Evolutionary conservation across 2,113 vertebrate species (phyloP).

Genomic region (Murina feae): DNA sequence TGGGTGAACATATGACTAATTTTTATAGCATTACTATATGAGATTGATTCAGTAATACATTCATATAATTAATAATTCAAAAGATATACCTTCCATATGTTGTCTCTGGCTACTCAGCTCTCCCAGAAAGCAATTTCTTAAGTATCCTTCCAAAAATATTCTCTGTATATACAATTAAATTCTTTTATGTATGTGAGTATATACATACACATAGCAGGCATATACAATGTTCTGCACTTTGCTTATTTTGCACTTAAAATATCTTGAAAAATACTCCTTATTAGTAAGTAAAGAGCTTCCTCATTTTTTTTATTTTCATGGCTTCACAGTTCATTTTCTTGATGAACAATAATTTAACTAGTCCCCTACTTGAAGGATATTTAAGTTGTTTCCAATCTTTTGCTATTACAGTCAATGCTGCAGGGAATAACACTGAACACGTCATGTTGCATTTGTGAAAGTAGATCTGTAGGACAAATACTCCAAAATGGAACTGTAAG

Average conservation of each 20-base stretch:
- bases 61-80: conserved; percentile 20
- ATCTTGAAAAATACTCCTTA: neutral
- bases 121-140: conserved; percentile 3
- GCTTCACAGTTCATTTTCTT: neutral
- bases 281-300: neutral
- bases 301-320: conserved; percentile 8
- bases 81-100: neutral
- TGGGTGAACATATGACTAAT: neutral
- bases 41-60: neutral
- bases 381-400: conserved; percentile 2
- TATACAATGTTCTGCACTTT: neutral
- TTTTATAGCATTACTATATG: neutral
- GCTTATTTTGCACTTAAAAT: neutral
- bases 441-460: neutral
- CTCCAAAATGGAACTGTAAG: neutral
- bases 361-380: neutral
- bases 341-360: neutral
- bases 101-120: neutral
- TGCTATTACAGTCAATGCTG: neutral
- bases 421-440: neutral
- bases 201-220: neutral
- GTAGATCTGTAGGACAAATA: neutral
- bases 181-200: neutral
- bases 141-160: neutral
- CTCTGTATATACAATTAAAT: neutral